phyloP scores from a whole-genome alignment of 1,140 invertebrate genomes.

The Cepaea nemoralis region DNA sequence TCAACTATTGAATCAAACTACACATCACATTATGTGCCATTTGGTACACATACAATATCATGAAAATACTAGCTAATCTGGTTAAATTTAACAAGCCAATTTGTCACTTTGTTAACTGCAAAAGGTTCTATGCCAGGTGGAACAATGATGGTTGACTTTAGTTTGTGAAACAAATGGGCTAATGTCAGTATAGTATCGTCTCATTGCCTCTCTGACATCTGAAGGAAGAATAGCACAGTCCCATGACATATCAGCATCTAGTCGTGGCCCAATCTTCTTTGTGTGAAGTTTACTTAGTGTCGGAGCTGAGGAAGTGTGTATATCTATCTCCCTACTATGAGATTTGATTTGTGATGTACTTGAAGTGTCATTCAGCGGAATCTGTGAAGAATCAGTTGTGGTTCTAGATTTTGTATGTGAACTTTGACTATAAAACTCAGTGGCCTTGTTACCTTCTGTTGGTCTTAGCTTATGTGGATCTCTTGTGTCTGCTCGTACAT shows the following conservation, averaged over 20 bases:
- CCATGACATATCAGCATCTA: slow-evolving; percentile 1
- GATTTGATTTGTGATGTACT: slow-evolving; percentile 1
- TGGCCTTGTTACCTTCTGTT: slow-evolving; percentile 58
- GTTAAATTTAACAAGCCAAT: too few species aligned
- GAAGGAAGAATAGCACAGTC: slow-evolving; percentile 25
- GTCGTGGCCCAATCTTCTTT: slow-evolving; percentile 10
- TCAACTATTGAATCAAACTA: too few species aligned
- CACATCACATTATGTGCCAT: too few species aligned
- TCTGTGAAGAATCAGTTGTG: background rate
- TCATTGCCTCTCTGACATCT: slow-evolving; percentile 21
- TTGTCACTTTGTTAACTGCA: background rate
- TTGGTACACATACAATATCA: too few species aligned
- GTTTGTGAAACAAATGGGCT: slow-evolving; percentile 19
- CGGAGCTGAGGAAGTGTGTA: background rate
- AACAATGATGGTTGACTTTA: slow-evolving; percentile 7
- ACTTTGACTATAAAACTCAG: slow-evolving; percentile 44
- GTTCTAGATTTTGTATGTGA: slow-evolving; percentile 14
- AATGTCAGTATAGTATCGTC: slow-evolving; percentile 34
- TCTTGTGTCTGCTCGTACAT: slow-evolving; percentile 73
- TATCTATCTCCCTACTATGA: background rate
- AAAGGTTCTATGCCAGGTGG: slow-evolving; percentile 13
- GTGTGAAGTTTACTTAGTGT: background rate
- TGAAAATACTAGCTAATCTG: too few species aligned
- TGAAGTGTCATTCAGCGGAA: background rate
- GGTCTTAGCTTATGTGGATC: slow-evolving; percentile 71